phyloP scores from a whole-genome alignment of 37 sponge, comb jelly and placozoan species.

The Beroe ovata region DNA sequence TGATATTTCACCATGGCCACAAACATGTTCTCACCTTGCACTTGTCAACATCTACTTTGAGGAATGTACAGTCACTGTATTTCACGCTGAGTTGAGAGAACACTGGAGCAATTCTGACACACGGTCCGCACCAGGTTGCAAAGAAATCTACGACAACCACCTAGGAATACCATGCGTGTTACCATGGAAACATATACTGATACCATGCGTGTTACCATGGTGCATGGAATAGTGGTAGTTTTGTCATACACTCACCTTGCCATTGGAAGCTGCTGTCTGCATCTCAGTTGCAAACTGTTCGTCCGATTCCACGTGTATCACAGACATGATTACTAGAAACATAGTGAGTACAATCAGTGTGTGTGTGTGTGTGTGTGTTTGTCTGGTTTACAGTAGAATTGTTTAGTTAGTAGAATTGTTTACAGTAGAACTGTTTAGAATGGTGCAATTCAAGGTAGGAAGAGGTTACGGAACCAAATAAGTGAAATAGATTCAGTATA shows the following conservation, averaged over 20 bases:
- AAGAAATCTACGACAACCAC: constrained; percentile 26
- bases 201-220: too few species aligned
- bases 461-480: too few species aligned
- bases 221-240: too few species aligned
- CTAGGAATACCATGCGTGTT: too few species aligned
- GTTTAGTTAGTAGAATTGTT: too few species aligned
- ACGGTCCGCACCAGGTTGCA: constrained; percentile 50
- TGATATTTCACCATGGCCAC: too few species aligned
- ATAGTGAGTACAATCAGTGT: too few species aligned
- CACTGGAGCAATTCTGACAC: constrained; percentile 4
- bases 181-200: too few species aligned
- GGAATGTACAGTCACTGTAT: background rate
- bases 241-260: constrained; percentile 10
- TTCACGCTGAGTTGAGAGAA: constrained; percentile 7
- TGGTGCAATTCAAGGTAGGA: too few species aligned
- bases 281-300: constrained; percentile 3
- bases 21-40: background rate
- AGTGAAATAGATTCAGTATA: too few species aligned
- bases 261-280: background rate
- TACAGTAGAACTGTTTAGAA: too few species aligned
- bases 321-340: background rate
- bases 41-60: constrained; percentile 15
- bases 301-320: constrained; percentile 41
- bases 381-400: too few species aligned
- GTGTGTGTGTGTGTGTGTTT: background rate